phyloP scores from a whole-genome alignment of 2,888 invertebrate species.

The Augochlorella aurata region DNA sequence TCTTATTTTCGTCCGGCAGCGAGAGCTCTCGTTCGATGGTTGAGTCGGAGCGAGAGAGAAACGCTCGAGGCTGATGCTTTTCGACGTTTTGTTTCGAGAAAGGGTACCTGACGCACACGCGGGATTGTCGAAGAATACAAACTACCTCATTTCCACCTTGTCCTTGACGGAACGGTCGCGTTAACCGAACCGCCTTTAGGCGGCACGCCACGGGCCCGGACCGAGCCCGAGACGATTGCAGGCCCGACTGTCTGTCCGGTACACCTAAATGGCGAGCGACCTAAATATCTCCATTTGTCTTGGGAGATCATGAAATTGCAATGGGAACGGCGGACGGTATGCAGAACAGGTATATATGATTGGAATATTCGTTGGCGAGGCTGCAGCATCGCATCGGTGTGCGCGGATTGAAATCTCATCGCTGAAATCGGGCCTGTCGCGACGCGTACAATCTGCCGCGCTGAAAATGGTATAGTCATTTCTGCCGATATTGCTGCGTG shows the following conservation, averaged over 20 bases:
- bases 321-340: slow-evolving; percentile 25
- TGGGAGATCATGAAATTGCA: slow-evolving; percentile 46
- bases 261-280: slow-evolving; percentile 30
- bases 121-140: slow-evolving; percentile 60
- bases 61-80: slow-evolving; percentile 38
- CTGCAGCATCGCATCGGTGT: neutral
- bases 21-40: too few relatives aligned
- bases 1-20: slow-evolving; percentile 34
- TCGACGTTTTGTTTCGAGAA: slow-evolving; percentile 46
- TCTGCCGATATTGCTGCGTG: too few relatives aligned
- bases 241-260: slow-evolving; percentile 7
- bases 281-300: slow-evolving; percentile 57
- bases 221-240: slow-evolving; percentile 17
- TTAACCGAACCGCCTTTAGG: slow-evolving; percentile 60
- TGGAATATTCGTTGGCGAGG: slow-evolving; percentile 37
- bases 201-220: slow-evolving; percentile 43
- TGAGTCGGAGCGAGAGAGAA: neutral
- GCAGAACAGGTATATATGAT: slow-evolving; percentile 40
- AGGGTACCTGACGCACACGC: slow-evolving; percentile 53
- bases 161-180: slow-evolving; percentile 60
- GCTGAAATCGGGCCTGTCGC: neutral
- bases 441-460: too few relatives aligned
- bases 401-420: neutral
- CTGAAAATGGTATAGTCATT: too few relatives aligned
- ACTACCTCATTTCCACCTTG: slow-evolving; percentile 64